A percentile compares a stretch with the other conserved stretches of the same genome.
These are phyloP conservation scores for Pachyrhynchus sulphureomaculatus DNA, from an alignment of 1,140 invertebrate genomes.

Conservation along the genomic window DNA sequence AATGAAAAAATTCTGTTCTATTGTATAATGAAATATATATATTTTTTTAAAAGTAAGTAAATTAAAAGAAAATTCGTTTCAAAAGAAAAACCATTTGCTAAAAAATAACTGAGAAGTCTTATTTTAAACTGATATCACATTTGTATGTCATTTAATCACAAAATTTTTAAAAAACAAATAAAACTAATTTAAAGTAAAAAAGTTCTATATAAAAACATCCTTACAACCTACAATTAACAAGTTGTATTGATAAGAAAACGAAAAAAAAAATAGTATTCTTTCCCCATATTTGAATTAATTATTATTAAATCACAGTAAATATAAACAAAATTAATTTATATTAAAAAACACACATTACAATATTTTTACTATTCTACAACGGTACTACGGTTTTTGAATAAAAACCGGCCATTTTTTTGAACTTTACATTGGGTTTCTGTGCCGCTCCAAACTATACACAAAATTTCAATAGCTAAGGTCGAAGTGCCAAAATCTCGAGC, in stretches of 20 bases:
- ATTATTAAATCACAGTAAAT: constrained; percentile 37
- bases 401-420: no score
- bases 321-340: constrained; percentile 12
- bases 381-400: no score
- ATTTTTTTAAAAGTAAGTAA: background rate
- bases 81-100: background rate
- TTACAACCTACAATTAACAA: constrained; percentile 21
- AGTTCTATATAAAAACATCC: constrained; percentile 29
- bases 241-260: constrained; percentile 2
- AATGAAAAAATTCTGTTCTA: background rate
- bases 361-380: constrained; percentile 4
- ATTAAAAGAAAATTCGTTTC: constrained; percentile 8
- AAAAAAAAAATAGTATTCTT: constrained; percentile 25
- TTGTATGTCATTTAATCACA: constrained; percentile 33
- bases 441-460: constrained; percentile 16
- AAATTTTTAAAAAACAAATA: constrained; percentile 18
- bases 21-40: background rate
- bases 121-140: constrained; percentile 30
- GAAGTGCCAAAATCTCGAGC: no score
- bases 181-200: constrained; percentile 27
- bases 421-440: background rate
- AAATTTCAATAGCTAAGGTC: no score
- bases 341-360: constrained; percentile 4
- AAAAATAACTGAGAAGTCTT: constrained; percentile 6
- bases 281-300: constrained; percentile 10